Base-by-base conservation (phyloP, 2,888 invertebrate genomes). In the Creontiades dilutus region DNA sequence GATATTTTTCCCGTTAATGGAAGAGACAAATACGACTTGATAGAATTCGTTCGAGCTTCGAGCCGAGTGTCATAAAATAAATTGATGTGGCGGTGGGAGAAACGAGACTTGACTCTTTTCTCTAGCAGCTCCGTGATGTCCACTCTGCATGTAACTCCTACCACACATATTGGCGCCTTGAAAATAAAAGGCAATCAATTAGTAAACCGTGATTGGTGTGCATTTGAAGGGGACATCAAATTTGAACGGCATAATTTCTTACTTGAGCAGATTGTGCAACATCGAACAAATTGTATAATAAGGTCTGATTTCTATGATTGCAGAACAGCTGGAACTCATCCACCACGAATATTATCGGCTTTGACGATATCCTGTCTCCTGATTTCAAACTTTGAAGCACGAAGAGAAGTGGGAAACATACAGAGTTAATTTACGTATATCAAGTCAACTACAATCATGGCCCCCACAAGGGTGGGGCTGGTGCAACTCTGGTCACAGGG, bases 281-380 rank as follows among this genome's bases (percentile, higher is more conserved):
- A 94, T 99, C 99, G 93, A 99, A 98, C 91, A 99, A 94, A 94
- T 99, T 99, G 93, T 99, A 99, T 14, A 99, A 93, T 84, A 99
- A 93, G 0, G 97, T 97, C 94, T 99, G 99, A 92, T 98, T 97
- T 91, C 96, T 95, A 92, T 98, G 98, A 0, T 95, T 95, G 92
- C 98, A 98, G 93, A 99, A 99, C 92, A 97, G 94, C 93, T 99
- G 98, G 93, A 98, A 98, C 93, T 98, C 97, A 90, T 99, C 98
- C 19, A 99, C 93, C 13, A 99, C 94, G 91, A 98, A 97, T 87
- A 98, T 94, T 90, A 97, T 95, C 7, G 93, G 92, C 92, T 96
- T 96, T 19, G 96, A 95, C 2, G 94, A 94, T 48, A 95, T 94
- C 92, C 95, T 95, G 0, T 94, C 94, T 0, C 98, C 97, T 37